phyloP scores from a whole-genome alignment of 2,113 vertebrate species.

The Arvicanthis niloticus region DNA sequence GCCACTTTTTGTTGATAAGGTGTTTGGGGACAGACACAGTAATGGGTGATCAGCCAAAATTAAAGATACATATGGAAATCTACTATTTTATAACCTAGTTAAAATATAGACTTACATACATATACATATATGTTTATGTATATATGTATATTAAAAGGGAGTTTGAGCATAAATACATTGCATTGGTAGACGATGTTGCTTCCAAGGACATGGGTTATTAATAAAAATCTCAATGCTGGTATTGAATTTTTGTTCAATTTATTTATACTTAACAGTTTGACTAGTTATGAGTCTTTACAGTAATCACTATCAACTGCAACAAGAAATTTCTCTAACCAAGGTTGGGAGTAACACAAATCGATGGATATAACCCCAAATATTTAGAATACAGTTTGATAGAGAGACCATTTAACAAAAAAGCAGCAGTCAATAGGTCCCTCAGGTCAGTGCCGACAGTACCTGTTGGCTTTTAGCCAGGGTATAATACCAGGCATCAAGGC shows the following conservation, averaged over 20 bases:
- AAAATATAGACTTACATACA: background rate
- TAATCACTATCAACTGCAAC: background rate
- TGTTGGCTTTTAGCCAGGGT: background rate
- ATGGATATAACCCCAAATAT: background rate
- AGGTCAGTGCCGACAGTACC: no score
- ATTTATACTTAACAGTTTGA: background rate
- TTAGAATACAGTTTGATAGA: background rate
- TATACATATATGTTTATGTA: background rate
- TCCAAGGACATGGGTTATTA: background rate
- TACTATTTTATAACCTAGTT: background rate
- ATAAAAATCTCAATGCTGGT: background rate
- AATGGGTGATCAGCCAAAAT: background rate
- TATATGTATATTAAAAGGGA: background rate
- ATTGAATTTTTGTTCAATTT: background rate
- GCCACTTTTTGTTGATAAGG: no score
- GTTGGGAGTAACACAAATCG: background rate
- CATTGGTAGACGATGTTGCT: background rate
- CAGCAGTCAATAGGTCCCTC: background rate
- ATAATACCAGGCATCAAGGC: background rate
- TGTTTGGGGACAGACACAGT: background rate
- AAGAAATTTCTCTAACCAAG: background rate
- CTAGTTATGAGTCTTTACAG: background rate
- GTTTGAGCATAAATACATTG: background rate
- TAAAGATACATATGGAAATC: background rate
- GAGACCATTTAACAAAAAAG: background rate